Evolutionary conservation across 2,797 vertebrate genomes (phyloP).

Genomic region (Nasua narica): DNA sequence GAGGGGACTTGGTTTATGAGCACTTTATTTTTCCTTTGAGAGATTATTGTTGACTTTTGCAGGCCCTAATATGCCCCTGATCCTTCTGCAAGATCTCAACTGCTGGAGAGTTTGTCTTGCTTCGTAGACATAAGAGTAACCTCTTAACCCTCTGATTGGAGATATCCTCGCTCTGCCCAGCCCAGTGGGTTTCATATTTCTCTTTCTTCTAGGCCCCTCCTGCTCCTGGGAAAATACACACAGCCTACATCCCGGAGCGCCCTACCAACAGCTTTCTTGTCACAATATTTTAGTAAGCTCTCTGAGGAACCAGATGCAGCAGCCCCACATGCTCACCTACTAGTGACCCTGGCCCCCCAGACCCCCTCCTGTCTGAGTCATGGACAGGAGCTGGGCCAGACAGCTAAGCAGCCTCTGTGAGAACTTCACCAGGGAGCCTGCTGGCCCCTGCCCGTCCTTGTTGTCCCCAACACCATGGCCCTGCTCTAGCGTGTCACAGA

Average conservation of each 20-base stretch:
- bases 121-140: background rate
- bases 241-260: rapidly evolving
- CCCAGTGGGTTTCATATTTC: background rate
- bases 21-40: background rate
- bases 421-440: background rate
- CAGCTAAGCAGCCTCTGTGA: rapidly evolving
- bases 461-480: background rate
- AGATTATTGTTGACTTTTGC: background rate
- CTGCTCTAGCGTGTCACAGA: rapidly evolving
- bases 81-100: background rate
- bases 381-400: background rate
- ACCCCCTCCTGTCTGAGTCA: background rate
- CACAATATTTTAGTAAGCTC: background rate
- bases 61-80: background rate
- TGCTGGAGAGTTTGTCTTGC: background rate
- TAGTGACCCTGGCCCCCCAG: background rate
- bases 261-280: background rate
- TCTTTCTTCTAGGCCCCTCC: background rate
- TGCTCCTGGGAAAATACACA: background rate
- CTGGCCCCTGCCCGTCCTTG: background rate
- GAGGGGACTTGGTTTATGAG: background rate
- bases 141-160: background rate
- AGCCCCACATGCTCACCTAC: background rate
- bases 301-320: background rate
- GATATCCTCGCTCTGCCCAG: background rate